Evolutionary conservation across 2,797 vertebrate species (phyloP).

Genomic region (Rousettus madagascariensis): DNA sequence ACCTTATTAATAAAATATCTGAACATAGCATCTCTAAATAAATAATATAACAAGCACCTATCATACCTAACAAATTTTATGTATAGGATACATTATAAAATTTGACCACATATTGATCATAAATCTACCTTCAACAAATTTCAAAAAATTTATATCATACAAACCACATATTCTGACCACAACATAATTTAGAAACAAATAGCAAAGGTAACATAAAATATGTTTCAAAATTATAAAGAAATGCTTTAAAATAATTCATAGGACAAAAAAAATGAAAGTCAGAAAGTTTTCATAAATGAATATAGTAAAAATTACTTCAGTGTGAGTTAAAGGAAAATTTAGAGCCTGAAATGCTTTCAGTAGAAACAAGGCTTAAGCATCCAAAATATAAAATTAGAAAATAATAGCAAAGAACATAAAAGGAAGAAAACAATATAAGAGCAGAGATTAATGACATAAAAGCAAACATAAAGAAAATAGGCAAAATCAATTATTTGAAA

Average conservation of each 20-base stretch:
- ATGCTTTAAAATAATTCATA: neutral
- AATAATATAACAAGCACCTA: neutral
- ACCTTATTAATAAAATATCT: neutral
- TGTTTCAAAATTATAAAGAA: neutral
- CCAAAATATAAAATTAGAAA: constrained; percentile 27
- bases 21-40: neutral
- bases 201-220: neutral
- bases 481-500: neutral
- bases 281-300: neutral
- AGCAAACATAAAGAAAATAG: neutral
- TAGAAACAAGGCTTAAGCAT: neutral
- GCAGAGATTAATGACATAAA: neutral
- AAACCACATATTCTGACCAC: neutral
- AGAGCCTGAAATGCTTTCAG: neutral
- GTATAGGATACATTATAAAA: neutral
- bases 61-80: neutral
- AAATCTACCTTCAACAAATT: neutral
- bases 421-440: neutral
- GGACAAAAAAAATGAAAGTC: neutral
- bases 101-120: neutral
- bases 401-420: neutral
- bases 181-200: neutral
- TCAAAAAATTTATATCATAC: neutral
- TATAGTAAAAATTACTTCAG: neutral
- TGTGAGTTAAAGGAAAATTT: neutral